phyloP scores from a whole-genome alignment of 2,888 invertebrate species.

The Trachelus troglodyta region DNA sequence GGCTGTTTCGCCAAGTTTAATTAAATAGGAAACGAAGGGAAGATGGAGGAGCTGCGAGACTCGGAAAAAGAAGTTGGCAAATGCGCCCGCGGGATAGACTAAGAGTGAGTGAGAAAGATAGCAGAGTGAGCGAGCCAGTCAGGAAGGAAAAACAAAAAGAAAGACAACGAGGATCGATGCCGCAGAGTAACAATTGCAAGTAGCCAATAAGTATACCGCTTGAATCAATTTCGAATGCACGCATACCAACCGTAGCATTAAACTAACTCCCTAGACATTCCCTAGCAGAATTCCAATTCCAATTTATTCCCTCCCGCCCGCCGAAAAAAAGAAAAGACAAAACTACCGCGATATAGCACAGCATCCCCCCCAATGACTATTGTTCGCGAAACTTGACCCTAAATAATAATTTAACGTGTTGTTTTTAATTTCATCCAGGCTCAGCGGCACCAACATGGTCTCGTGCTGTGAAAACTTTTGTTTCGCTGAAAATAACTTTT shows the following conservation, averaged over 20 bases:
- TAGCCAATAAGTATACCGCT: conserved; percentile 10
- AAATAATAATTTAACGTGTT: conserved; percentile 18
- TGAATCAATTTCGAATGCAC: conserved; percentile 1
- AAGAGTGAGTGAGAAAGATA: conserved; percentile 9
- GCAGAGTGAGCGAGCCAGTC: not conserved
- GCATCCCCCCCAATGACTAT: not conserved
- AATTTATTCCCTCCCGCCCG: not conserved
- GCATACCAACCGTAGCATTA: not conserved
- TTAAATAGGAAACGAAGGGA: conserved; percentile 49
- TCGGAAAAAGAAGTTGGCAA: not conserved
- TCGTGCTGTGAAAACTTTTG: not conserved
- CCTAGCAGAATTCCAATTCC: not conserved
- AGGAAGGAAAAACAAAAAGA: not conserved
- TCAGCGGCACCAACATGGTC: not conserved
- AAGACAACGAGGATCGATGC: conserved; percentile 20
- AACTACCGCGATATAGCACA: not conserved
- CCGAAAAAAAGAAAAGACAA: not conserved
- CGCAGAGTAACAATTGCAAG: not conserved
- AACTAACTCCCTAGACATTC: not conserved
- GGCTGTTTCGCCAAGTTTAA: conserved; percentile 54
- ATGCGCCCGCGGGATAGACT: conserved; percentile 1
- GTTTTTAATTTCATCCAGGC: conserved; percentile 18
- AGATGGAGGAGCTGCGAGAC: not conserved
- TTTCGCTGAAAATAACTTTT: conserved; percentile 7
- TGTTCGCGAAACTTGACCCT: not conserved